Conservation (phyloP, 2,888 invertebrate genomes). For the Tenthredo notha region DNA sequence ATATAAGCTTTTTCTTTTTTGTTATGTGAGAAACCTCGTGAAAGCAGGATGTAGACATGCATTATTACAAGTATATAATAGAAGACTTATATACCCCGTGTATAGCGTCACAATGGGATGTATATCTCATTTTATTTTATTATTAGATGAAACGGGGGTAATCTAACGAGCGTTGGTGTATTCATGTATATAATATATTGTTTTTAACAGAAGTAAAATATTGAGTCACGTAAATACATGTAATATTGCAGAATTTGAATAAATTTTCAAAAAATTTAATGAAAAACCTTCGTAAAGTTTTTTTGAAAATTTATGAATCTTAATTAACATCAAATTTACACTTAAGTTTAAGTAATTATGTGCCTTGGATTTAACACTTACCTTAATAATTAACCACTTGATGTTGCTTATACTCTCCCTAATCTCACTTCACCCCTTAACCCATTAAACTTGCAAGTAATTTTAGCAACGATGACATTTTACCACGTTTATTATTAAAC, state of each 20-base stretch:
- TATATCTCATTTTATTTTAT: neutral
- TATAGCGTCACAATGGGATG: neutral
- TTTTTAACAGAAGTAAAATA: neutral
- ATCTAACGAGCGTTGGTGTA: neutral
- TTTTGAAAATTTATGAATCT: constrained; percentile 4
- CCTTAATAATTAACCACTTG: constrained; percentile 17
- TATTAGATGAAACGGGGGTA: neutral
- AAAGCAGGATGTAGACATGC: neutral
- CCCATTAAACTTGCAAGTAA: neutral
- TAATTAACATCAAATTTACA: neutral
- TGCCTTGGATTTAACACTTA: neutral
- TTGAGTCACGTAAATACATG: neutral
- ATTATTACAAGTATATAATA: neutral
- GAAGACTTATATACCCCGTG: neutral
- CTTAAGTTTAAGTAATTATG: constrained; percentile 17
- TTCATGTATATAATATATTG: neutral
- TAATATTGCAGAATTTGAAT: neutral
- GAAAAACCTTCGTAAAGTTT: too few relatives aligned
- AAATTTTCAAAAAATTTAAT: neutral
- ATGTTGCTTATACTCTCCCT: neutral
- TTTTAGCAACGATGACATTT: neutral
- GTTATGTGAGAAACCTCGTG: neutral
- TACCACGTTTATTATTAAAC: neutral
- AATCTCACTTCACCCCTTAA: neutral
- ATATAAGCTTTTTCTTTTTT: neutral